These are phyloP conservation scores for Pocillopora damicornis DNA, from an alignment of 64 coral and sea anemone species.

Conservation along the genomic window DNA sequence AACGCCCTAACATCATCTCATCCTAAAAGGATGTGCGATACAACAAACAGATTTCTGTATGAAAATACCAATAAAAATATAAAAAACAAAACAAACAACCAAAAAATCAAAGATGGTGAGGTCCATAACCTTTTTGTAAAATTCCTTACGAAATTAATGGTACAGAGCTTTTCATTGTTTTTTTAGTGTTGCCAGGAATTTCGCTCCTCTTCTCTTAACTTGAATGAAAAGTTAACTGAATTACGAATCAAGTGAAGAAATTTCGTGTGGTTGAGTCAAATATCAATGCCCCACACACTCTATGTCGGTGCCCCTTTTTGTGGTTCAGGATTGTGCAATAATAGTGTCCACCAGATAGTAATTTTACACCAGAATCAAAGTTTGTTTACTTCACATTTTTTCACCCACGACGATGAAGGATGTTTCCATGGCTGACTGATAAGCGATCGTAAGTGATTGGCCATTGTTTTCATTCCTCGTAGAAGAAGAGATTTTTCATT, in stretches of 20 bases:
- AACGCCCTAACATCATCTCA: too few relatives aligned
- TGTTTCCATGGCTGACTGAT: not conserved
- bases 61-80: too few relatives aligned
- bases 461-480: not conserved
- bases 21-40: too few relatives aligned
- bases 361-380: conserved; percentile 1
- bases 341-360: not conserved
- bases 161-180: too few relatives aligned
- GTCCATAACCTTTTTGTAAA: too few relatives aligned
- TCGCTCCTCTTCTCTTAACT: too few relatives aligned
- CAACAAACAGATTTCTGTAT: too few relatives aligned
- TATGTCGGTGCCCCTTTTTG: not conserved
- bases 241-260: not conserved
- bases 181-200: too few relatives aligned
- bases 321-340: not conserved
- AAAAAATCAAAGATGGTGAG: too few relatives aligned
- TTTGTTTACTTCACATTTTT: not conserved
- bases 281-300: not conserved
- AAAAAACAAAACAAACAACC: too few relatives aligned
- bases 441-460: not conserved
- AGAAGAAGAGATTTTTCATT: not conserved
- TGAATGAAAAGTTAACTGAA: too few relatives aligned
- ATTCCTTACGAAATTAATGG: too few relatives aligned
- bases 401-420: not conserved
- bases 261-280: not conserved